Evolutionary conservation across 2,888 invertebrate genomes (phyloP).

Genomic region (Melinaea menophilus): DNA sequence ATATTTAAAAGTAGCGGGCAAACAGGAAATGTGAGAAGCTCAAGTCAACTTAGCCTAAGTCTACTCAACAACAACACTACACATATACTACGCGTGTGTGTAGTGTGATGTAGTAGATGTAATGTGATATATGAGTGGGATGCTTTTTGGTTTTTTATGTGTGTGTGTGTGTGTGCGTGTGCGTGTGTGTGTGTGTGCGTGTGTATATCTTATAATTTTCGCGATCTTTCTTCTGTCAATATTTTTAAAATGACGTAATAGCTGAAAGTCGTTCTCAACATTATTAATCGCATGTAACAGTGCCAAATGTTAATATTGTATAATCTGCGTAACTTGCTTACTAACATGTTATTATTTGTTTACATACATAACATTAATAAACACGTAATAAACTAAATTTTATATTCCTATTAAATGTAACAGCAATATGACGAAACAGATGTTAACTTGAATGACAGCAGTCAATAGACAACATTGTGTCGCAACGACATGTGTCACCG

Average conservation of each 20-base stretch:
- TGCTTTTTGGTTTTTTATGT: too few relatives aligned
- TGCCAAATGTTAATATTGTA: constrained; percentile 22
- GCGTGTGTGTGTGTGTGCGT: too few relatives aligned
- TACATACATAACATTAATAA: constrained; percentile 13
- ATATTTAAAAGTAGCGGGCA: too few relatives aligned
- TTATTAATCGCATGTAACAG: constrained; percentile 13
- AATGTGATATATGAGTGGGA: too few relatives aligned
- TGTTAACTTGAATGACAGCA: neutral
- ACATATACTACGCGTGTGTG: too few relatives aligned
- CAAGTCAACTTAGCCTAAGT: too few relatives aligned
- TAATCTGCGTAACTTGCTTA: constrained; percentile 14
- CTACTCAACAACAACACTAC: too few relatives aligned
- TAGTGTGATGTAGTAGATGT: too few relatives aligned
- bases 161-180: too few relatives aligned
- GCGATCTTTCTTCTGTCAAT: too few relatives aligned
- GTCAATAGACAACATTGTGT: neutral
- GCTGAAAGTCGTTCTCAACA: constrained; percentile 2
- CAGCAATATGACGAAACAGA: neutral
- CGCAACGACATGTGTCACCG: neutral
- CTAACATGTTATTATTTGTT: constrained; percentile 22
- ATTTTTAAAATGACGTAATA: constrained; percentile 6
- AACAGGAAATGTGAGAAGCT: too few relatives aligned
- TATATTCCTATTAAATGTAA: neutral
- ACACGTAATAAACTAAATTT: constrained; percentile 7
- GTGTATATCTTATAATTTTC: too few relatives aligned